Base-by-base conservation (phyloP, 2,888 invertebrate species). In the Fabriciana adippe region DNA sequence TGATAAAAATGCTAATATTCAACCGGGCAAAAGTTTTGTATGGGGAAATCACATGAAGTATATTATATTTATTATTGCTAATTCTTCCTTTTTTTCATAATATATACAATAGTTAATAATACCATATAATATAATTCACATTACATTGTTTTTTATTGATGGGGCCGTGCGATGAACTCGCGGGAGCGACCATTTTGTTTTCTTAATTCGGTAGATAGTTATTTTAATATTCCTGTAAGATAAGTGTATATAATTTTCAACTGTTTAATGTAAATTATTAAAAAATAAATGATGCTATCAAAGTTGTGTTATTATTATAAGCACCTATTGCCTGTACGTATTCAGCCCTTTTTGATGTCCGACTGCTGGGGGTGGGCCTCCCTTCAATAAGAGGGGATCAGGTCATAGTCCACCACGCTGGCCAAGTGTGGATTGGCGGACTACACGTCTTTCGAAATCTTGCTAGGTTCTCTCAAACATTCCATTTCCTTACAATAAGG, bases 221-320 rank as follows among this genome's bases (percentile, higher is more conserved):
- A 78, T 81, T 78, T 83, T 83, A 82, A 86, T 86, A 84, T 87
- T 84, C 77, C 81, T 87, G 85, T 89, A 86, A 81, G 82, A 81
- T 87, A 87, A 84, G 82, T 88, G 86, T 88, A 86, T 86, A 86
- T 87, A 74, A 72, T 86, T 86, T 80, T 85, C 81, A 84, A 82
- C 78, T 85, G 78, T 83, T 85, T 79, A 81, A 79, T 84, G 83
- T 88, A 88, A 87, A 86, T 85, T 87, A 83, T 83, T 78, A 83
- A 85, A n/a, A 57, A 88, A 86, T 85, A 87, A 88, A 86, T n/a
- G 18, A 72, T 69, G 68, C 68, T 67, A 69, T 73, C 53, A 68
- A 50, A 14, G 45, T 1, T 11, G n/a, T 55, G 45, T 61, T 50
- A 18, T 60, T 50, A n/a, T 26, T 47, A 50, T 47, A 18, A 45